phyloP scores from a whole-genome alignment of 1,140 invertebrate genomes.

The Aradophagus sp. region DNA sequence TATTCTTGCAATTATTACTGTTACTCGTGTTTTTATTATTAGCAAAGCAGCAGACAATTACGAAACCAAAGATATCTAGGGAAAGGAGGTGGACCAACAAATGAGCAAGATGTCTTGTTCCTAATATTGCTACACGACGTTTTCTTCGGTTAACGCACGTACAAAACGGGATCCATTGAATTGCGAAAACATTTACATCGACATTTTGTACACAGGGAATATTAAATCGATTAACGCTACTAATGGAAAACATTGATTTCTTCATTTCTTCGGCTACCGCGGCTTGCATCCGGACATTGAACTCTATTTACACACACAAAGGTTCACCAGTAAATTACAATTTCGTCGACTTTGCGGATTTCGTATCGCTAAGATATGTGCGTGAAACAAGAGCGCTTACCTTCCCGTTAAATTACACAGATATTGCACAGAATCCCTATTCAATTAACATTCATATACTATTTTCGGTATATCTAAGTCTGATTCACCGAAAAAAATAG shows the following conservation, averaged over 20 bases:
- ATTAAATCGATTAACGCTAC: slow-evolving; percentile 65
- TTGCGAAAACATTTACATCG: slow-evolving; percentile 62
- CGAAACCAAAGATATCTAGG: too few relatives aligned
- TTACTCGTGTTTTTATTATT: slow-evolving; percentile 32
- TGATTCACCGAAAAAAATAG: background rate
- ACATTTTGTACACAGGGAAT: slow-evolving; percentile 67
- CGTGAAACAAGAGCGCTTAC: slow-evolving; percentile 35
- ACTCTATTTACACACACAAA: slow-evolving; percentile 37
- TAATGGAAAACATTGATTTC: slow-evolving; percentile 73
- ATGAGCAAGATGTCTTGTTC: slow-evolving; percentile 23
- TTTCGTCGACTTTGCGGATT: slow-evolving; percentile 12
- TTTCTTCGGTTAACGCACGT: slow-evolving; percentile 27
- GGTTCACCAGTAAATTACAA: slow-evolving; percentile 13
- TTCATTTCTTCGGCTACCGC: slow-evolving; percentile 45
- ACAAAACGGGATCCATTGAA: slow-evolving; percentile 35
- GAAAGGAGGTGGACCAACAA: slow-evolving; percentile 29
- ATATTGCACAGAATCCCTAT: slow-evolving; percentile 34
- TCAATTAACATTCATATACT: slow-evolving; percentile 12
- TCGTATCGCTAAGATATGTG: slow-evolving; percentile 42
- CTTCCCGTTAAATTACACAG: slow-evolving; percentile 15
- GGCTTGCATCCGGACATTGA: slow-evolving; percentile 63
- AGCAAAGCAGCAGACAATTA: slow-evolving; percentile 39
- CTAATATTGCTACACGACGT: slow-evolving; percentile 31
- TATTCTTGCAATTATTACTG: background rate
- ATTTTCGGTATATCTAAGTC: slow-evolving; percentile 6